Evolutionary conservation across 2,797 vertebrate species (phyloP).

Genomic region (Lophius americanus): DNA sequence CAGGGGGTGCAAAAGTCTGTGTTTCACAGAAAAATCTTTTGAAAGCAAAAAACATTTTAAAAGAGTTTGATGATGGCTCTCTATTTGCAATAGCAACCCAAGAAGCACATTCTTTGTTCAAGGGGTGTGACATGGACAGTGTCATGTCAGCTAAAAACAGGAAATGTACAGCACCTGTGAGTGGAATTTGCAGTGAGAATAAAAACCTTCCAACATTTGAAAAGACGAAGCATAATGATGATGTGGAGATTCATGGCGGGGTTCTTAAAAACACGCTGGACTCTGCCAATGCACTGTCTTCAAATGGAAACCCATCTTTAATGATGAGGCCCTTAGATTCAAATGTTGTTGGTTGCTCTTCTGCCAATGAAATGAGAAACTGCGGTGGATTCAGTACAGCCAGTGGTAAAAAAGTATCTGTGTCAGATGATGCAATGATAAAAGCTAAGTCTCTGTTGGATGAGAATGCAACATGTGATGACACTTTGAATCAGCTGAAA

Average conservation of each 20-base stretch:
- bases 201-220: constrained; percentile 40
- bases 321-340: constrained; percentile 69
- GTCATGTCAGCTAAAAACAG: constrained; percentile 1
- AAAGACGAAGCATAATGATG: constrained; percentile 6
- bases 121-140: constrained; percentile 21
- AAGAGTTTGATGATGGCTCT: constrained; percentile 36
- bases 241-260: constrained; percentile 2
- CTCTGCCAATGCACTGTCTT: constrained; percentile 58
- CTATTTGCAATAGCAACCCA: constrained; percentile 32
- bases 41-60: constrained; percentile 34
- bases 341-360: constrained; percentile 1
- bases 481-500: constrained; percentile 36
- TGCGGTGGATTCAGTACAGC: constrained; percentile 76
- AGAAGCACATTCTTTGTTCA: constrained; percentile 37
- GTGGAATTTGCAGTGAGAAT: not conserved
- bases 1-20: constrained; percentile 21
- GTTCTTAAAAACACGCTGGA: constrained; percentile 29
- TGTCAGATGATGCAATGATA: constrained; percentile 79
- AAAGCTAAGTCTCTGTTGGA: constrained; percentile 80
- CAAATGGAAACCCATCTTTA: constrained; percentile 33
- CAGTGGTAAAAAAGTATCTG: constrained; percentile 77
- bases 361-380: not conserved
- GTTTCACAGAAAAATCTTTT: constrained; percentile 37
- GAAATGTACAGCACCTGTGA: not conserved
- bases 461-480: constrained; percentile 61